Conservation (phyloP, 1,140 invertebrate species). For the Procambarus virginalis region DNA sequence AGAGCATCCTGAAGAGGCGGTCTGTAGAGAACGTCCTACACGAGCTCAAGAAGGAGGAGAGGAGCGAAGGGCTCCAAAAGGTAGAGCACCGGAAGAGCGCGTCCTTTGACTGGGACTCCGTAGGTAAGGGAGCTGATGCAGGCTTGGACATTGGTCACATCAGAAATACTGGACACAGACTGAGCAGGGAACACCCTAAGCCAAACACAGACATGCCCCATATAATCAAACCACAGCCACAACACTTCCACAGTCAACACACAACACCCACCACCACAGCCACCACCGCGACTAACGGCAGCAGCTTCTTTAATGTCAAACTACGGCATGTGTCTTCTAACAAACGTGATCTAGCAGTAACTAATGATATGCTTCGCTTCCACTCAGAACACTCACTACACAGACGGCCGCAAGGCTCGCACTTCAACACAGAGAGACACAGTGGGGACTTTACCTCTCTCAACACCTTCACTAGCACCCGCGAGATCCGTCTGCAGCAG, state of each 20-base stretch:
- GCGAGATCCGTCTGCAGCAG: neutral
- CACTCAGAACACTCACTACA: constrained; percentile 50
- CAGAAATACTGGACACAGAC: constrained; percentile 5
- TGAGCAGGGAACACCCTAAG: constrained; percentile 17
- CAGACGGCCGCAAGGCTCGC: constrained; percentile 30
- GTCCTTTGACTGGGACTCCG: constrained; percentile 62
- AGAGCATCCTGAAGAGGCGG: constrained; percentile 68
- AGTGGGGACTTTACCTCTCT: constrained; percentile 29
- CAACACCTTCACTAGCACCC: constrained; percentile 12
- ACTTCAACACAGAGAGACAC: constrained; percentile 23
- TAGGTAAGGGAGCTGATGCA: constrained; percentile 66
- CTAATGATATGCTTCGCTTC: constrained; percentile 56
- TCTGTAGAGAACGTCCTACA: constrained; percentile 66
- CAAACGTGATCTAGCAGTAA: constrained; percentile 28
- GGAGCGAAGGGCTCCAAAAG: constrained; percentile 56
- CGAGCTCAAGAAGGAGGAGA: constrained; percentile 53
- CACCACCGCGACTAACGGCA: constrained; percentile 28
- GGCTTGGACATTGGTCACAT: constrained; percentile 33
- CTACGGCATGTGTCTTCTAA: constrained; percentile 62
- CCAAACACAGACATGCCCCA: constrained; percentile 14
- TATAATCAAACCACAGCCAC: constrained; percentile 21
- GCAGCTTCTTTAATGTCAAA: constrained; percentile 67
- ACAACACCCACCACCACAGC: constrained; percentile 12
- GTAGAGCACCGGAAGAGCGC: constrained; percentile 65
- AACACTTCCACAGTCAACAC: neutral